A percentile compares a stretch with the other conserved stretches of the same genome.
Evolutionary conservation across 2,797 vertebrate species (phyloP).

Genomic region (Pseudochromis fuscus): DNA sequence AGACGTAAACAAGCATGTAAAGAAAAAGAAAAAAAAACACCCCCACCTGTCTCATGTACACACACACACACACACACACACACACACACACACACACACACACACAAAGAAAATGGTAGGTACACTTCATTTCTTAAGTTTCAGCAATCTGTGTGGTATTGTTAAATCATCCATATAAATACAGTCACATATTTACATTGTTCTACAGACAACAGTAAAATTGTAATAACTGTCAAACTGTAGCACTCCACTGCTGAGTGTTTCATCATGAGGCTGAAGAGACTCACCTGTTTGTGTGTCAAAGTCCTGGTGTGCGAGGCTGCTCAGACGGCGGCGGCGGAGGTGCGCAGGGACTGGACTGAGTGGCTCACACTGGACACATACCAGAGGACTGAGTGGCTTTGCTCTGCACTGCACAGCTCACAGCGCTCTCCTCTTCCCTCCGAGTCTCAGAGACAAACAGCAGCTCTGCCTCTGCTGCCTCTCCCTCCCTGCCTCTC

Average conservation of each 20-base stretch:
- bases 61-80: slow-evolving; percentile 15
- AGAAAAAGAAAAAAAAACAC: slow-evolving; percentile 13
- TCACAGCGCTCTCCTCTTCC: slow-evolving; percentile 55
- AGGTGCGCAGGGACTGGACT: slow-evolving; percentile 52
- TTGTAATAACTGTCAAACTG: background rate
- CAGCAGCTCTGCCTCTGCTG: slow-evolving; percentile 72
- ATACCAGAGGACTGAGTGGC: slow-evolving; percentile 60
- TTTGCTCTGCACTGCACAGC: slow-evolving; percentile 46
- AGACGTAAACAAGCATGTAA: slow-evolving; percentile 57
- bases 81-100: slow-evolving; percentile 20
- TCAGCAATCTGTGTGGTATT: background rate
- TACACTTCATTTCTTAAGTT: slow-evolving; percentile 41
- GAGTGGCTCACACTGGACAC: slow-evolving; percentile 65
- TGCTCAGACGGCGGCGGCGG: slow-evolving; percentile 46
- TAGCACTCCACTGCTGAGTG: background rate
- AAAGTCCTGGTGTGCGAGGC: slow-evolving; percentile 47
- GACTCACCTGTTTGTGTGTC: slow-evolving; percentile 78
- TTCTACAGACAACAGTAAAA: slow-evolving; percentile 16
- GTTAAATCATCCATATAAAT: background rate
- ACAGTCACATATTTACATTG: background rate
- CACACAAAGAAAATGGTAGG: slow-evolving; percentile 39
- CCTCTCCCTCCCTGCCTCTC: slow-evolving; percentile 69
- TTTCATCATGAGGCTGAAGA: slow-evolving; percentile 23
- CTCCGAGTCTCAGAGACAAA: slow-evolving; percentile 69
- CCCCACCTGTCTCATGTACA: slow-evolving; percentile 23